A percentile compares a stretch with the other conserved stretches of the same genome.
Evolutionary conservation across 2,797 vertebrate species (phyloP).

Genomic region (Urocyon cinereoargenteus): DNA sequence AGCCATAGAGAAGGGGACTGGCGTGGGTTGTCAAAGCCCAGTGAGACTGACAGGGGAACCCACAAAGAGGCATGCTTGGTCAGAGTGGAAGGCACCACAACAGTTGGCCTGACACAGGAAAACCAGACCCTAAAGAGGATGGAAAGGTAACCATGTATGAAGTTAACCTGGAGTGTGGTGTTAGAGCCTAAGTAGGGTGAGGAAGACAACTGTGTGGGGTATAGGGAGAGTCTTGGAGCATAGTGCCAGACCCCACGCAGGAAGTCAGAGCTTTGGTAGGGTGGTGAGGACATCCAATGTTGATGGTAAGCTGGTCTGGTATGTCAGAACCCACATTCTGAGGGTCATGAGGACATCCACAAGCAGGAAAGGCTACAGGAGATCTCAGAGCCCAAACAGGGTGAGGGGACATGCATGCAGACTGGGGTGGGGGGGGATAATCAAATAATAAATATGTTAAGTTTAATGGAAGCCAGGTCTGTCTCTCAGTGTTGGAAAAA

Average conservation of each 20-base stretch:
- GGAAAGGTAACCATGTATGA: accelerated
- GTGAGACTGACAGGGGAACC: not conserved
- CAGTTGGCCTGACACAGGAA: not conserved
- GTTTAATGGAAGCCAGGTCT: not conserved
- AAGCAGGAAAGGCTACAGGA: not conserved
- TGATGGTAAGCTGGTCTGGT: not conserved
- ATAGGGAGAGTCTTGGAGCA: not conserved
- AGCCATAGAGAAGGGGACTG: not conserved
- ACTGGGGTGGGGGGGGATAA: not conserved
- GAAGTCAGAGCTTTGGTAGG: not conserved
- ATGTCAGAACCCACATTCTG: not conserved
- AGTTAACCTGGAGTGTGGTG: not conserved
- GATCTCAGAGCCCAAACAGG: not conserved
- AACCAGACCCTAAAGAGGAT: not conserved
- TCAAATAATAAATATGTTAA: not conserved
- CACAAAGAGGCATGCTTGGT: not conserved
- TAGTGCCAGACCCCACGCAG: not conserved
- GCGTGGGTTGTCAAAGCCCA: not conserved
- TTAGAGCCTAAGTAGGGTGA: not conserved
- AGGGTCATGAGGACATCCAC: not conserved
- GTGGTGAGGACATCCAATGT: not conserved
- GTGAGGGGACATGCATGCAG: not conserved
- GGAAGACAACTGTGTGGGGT: not conserved
- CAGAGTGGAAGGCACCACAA: not conserved
- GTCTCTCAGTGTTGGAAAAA: not conserved